Base-by-base conservation (phyloP, 2,888 invertebrate species). In the Clitarchus hookeri region DNA sequence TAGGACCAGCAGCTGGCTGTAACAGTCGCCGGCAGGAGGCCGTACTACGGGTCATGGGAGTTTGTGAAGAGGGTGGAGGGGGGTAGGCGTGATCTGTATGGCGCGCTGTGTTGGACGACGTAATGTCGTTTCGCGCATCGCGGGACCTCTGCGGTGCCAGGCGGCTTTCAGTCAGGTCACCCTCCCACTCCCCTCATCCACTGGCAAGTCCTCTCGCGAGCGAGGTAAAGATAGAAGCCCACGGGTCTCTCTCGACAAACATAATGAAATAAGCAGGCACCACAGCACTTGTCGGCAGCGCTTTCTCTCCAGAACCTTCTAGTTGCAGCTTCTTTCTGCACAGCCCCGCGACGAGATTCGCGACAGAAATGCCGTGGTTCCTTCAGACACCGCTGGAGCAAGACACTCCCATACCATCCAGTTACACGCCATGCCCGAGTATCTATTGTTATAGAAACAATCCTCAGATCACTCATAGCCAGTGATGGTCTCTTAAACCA, bases 41-140 rank as follows among this genome's bases (percentile, higher is more conserved):
- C 11, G 13, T 48, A 8, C 48, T 8, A n/a, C n/a, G n/a, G n/a
- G n/a, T n/a, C n/a, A n/a, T 23, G 65, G 65, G 65, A 16, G 65
- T 8, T 23, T 65, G 65, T 8, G 48, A 48, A 19, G 65, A 16
- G n/a, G n/a, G 26, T 44, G 85, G n/a, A 44, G 65, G 44, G 85
- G 25, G 80, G 25, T 65, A 23, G 27, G 25, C 13, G 65, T 19
- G 65, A 23, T 48, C 48, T 48, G 48, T 8, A 48, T 0, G 65
- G n/a, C 8, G n/a, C 65, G 65, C 19, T 19, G 65, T n/a, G 65
- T 65, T n/a, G 65, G 65, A n/a, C 65, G 65, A 65, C 65, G 65
- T 65, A 65, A 87, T 87, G 87, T 85, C 83, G 87, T 87, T 87
- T 86, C 87, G 78, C 87, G 87, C 87, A 87, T 87, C 87, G 87